Base-by-base conservation (phyloP, 2,888 invertebrate genomes). In the Steinernema scapterisci region DNA sequence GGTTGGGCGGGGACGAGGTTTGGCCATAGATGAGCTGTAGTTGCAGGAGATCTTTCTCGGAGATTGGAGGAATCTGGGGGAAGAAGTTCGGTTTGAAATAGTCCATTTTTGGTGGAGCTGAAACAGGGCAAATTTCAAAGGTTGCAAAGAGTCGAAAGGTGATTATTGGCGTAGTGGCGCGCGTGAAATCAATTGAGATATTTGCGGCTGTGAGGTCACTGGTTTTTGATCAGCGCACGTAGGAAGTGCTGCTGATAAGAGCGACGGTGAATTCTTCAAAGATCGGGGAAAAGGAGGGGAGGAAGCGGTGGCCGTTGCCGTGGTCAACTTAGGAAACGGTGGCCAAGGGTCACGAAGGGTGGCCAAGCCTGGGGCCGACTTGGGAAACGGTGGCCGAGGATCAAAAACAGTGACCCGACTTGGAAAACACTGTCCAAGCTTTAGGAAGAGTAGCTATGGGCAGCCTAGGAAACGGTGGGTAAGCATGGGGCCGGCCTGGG, bases 211-310 rank as follows among this genome's bases (percentile, higher is more conserved):
- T 23, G 6, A 54, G 54, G 54, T 63, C 27, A 31, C 7, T 16
- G 63, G 63, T 31, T 25, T 63, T 31, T 63, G 63, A 63, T 63
- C 63, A 16, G 45, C 45, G 45, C 45, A 16, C 45, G 45, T 44
- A 7, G n/a, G n/a, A n/a, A n/a, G n/a, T n/a, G n/a, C n/a, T n/a
- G n/a, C n/a, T n/a, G n/a, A n/a, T n/a, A n/a, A n/a, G n/a, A n/a
- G n/a, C n/a, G n/a, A n/a, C n/a, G n/a, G n/a, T n/a, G n/a, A n/a
- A n/a, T n/a, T n/a, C n/a, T n/a, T n/a, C n/a, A n/a, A 44, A 44
- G 45, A 44, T 11, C 16, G 45, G 16, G 7, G 45, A 44, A 11
- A 44, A 44, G 45, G 9, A 16, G 45, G 9, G 45, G 45, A 7
- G 45, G 45, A 7, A 16, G 45, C 45, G 45, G 45, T 44, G 45